phyloP scores from a whole-genome alignment of 2,888 invertebrate species.

The Andrena chrysosceles region DNA sequence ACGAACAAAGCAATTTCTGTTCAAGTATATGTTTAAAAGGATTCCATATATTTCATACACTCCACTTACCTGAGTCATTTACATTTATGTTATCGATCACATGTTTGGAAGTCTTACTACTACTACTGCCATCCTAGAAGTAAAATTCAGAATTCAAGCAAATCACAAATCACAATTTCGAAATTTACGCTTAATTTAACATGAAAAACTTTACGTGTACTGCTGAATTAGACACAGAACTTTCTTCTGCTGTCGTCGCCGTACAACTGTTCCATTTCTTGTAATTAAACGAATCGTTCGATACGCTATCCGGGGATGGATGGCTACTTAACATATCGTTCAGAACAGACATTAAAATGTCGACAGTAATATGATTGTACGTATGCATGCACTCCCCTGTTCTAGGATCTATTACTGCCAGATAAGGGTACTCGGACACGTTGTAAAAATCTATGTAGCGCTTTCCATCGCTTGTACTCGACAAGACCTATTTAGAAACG shows the following conservation, averaged over 20 bases:
- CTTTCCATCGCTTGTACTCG: slow-evolving; percentile 87
- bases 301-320: slow-evolving; percentile 81
- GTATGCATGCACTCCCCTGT: slow-evolving; percentile 87
- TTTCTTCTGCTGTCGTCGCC: slow-evolving; percentile 59
- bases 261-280: slow-evolving; percentile 64
- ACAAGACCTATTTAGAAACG: slow-evolving; percentile 77
- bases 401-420: slow-evolving; percentile 89
- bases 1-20: slow-evolving; percentile 16
- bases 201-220: slow-evolving; percentile 48
- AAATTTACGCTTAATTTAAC: background rate
- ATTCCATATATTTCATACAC: background rate
- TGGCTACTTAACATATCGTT: slow-evolving; percentile 83
- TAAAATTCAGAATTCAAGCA: background rate
- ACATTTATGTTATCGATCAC: slow-evolving; percentile 44
- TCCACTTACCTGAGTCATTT: slow-evolving; percentile 42
- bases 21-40: background rate
- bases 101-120: slow-evolving; percentile 51
- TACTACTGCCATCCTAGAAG: slow-evolving; percentile 55
- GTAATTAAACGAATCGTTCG: slow-evolving; percentile 70
- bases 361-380: slow-evolving; percentile 81
- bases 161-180: background rate
- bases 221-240: slow-evolving; percentile 59
- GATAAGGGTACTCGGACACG: slow-evolving; percentile 87
- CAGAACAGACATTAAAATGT: slow-evolving; percentile 80
- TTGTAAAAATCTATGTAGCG: slow-evolving; percentile 89